phyloP scores from a whole-genome alignment of 2,113 vertebrate genomes.

The Turnix velox region DNA sequence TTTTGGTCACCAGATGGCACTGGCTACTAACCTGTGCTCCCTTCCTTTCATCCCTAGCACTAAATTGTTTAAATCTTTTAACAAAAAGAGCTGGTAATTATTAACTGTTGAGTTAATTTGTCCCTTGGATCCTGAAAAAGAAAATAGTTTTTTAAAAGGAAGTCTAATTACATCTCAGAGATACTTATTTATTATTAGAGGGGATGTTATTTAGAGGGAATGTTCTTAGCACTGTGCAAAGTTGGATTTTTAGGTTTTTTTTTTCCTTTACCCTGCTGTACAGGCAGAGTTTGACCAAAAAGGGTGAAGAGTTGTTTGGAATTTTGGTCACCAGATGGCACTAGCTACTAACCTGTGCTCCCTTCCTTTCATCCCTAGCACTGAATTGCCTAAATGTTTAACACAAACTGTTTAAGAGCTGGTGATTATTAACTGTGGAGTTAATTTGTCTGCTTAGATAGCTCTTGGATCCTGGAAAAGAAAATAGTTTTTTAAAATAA shows the following conservation, averaged over 20 bases:
- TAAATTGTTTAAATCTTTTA: background rate
- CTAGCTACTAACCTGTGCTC: background rate
- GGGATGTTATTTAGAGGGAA: background rate
- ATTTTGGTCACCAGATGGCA: slow-evolving; percentile 57
- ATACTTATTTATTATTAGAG: too few relatives aligned
- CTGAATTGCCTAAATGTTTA: background rate
- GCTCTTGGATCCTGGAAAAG: background rate
- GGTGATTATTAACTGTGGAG: background rate
- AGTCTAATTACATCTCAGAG: background rate
- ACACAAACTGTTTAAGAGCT: background rate
- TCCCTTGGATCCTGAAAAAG: background rate
- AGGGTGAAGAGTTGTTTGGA: background rate
- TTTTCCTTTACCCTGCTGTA: too few relatives aligned
- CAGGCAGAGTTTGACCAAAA: background rate
- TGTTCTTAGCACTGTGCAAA: background rate
- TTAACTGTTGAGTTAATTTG: background rate
- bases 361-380: background rate
- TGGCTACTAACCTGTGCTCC: background rate
- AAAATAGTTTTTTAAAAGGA: background rate
- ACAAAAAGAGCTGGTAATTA: background rate
- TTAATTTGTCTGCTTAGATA: background rate
- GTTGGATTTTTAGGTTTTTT: background rate
- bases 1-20: slow-evolving; percentile 57
- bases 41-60: background rate
- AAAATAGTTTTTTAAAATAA: background rate